Evolutionary conservation across 1,140 invertebrate genomes (phyloP).

Genomic region (Phenacoccus solenopsis): DNA sequence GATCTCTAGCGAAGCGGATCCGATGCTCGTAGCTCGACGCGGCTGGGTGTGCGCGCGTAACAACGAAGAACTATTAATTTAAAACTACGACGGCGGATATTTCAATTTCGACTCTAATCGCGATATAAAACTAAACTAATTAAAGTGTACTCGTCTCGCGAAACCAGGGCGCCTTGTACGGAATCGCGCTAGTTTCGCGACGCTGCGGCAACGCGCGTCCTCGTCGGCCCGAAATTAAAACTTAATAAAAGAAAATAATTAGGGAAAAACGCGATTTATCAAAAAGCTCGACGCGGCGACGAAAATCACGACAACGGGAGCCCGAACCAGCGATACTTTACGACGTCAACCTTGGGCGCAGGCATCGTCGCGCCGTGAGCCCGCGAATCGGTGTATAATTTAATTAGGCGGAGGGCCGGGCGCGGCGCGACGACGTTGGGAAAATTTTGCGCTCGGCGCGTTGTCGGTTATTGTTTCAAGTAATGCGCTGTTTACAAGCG

Average conservation of each 20-base stretch:
- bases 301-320: background rate
- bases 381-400: too few species aligned
- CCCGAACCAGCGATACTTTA: too few species aligned
- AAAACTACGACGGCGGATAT: background rate
- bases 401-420: too few species aligned
- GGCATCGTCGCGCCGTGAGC: too few species aligned
- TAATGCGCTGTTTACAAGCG: conserved; percentile 17
- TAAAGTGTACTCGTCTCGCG: background rate
- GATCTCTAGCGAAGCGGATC: too few species aligned
- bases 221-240: background rate
- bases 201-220: background rate
- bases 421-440: background rate
- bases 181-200: too few species aligned
- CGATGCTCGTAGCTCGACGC: background rate
- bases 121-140: conserved; percentile 3
- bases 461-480: conserved; percentile 14
- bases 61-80: background rate
- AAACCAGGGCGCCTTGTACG: too few species aligned
- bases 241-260: conserved; percentile 3
- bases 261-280: conserved; percentile 1
- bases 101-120: background rate
- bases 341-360: too few species aligned
- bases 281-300: background rate
- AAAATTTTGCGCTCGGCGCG: conserved; percentile 1
- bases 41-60: too few species aligned